These are phyloP conservation scores for Proterorhinus semilunaris DNA, from an alignment of 2,113 vertebrate genomes.

Conservation along the genomic window DNA sequence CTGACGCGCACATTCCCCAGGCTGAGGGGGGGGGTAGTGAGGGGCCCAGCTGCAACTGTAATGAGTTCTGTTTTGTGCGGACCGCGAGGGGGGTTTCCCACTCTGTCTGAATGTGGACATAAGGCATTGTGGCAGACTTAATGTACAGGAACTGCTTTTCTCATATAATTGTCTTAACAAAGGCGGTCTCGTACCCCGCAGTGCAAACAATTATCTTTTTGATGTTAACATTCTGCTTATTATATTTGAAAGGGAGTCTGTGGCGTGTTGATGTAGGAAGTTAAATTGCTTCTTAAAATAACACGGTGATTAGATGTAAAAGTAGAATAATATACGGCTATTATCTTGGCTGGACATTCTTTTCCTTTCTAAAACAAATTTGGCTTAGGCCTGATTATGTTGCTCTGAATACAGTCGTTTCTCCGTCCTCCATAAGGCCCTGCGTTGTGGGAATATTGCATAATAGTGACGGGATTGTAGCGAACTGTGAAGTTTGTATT, in stretches of 20 bases:
- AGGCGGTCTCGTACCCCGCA: constrained; percentile 20
- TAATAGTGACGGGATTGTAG: background rate
- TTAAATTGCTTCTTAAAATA: background rate
- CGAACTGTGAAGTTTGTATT: too few species aligned
- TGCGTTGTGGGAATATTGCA: background rate
- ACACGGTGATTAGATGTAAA: background rate
- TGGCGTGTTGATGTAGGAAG: background rate
- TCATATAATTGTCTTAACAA: constrained; percentile 38
- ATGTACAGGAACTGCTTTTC: constrained; percentile 25
- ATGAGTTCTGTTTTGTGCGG: constrained; percentile 62
- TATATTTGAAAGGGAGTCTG: constrained; percentile 25
- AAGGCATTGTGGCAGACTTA: constrained; percentile 20
- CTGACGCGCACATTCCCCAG: constrained; percentile 52
- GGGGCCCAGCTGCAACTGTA: constrained; percentile 70
- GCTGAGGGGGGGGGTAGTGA: constrained; percentile 64
- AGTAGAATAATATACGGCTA: too few species aligned
- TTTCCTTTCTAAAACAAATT: too few species aligned
- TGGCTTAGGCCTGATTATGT: too few species aligned
- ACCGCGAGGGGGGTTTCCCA: constrained; percentile 7
- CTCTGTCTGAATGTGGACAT: constrained; percentile 31
- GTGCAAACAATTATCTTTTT: constrained; percentile 51
- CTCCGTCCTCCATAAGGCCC: too few species aligned
- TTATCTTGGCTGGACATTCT: too few species aligned
- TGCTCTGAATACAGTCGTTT: too few species aligned
- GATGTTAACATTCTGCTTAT: constrained; percentile 48